Evolutionary conservation across 2,888 invertebrate genomes (phyloP).

Genomic region (Mimas tiliae): DNA sequence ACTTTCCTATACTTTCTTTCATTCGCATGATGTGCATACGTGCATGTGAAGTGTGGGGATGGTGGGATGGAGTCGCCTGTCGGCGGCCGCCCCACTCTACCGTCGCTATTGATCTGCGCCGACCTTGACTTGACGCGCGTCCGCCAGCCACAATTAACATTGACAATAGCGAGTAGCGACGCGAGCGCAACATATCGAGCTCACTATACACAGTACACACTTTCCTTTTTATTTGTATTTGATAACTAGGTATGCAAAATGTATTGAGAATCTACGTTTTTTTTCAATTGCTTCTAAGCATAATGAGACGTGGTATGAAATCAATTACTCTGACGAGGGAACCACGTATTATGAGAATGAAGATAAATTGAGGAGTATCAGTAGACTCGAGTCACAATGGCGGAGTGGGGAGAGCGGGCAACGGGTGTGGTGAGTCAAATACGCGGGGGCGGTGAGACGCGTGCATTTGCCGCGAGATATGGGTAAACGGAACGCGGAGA

Average conservation of each 20-base stretch:
- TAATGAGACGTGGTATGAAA: neutral
- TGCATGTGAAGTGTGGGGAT: slow-evolving; percentile 62
- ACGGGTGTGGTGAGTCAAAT: slow-evolving; percentile 68
- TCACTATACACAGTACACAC: slow-evolving; percentile 47
- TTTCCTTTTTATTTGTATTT: slow-evolving; percentile 57
- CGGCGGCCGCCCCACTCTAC: slow-evolving; percentile 50
- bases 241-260: neutral
- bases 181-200: slow-evolving; percentile 61
- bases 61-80: slow-evolving; percentile 47
- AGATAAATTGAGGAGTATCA: slow-evolving; percentile 64
- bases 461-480: slow-evolving; percentile 82
- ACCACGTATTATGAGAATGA: slow-evolving; percentile 15
- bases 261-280: neutral
- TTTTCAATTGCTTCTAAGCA: neutral
- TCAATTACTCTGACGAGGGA: neutral
- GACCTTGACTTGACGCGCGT: slow-evolving; percentile 76
- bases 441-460: slow-evolving; percentile 68
- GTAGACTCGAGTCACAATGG: slow-evolving; percentile 56
- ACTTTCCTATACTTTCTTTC: slow-evolving; percentile 80
- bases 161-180: slow-evolving; percentile 75
- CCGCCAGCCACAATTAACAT: slow-evolving; percentile 72
- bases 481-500: slow-evolving; percentile 81
- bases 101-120: slow-evolving; percentile 68
- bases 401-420: slow-evolving; percentile 45
- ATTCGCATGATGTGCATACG: slow-evolving; percentile 56